Conservation (phyloP, 2,888 invertebrate species). For the Pterostichus madidus region DNA sequence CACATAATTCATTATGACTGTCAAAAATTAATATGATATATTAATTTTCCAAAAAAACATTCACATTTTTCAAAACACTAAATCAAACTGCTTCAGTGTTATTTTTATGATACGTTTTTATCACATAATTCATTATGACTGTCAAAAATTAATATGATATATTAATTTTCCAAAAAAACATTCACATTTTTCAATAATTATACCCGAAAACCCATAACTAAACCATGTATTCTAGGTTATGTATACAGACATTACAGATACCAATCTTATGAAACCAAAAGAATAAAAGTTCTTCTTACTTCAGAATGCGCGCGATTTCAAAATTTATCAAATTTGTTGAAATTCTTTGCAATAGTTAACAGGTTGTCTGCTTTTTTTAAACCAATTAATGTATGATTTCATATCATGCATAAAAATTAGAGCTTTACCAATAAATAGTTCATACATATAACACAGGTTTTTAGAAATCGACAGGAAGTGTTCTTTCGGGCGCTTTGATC, state of each 20-base stretch:
- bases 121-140: background rate
- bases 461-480: too few species aligned
- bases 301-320: background rate
- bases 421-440: too few species aligned
- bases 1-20: background rate
- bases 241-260: constrained; percentile 27
- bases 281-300: constrained; percentile 34
- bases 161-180: constrained; percentile 2
- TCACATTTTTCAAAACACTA: constrained; percentile 52
- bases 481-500: too few species aligned
- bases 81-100: constrained; percentile 38
- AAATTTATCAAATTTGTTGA: background rate
- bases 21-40: background rate
- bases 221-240: constrained; percentile 54
- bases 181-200: background rate
- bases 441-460: too few species aligned
- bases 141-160: background rate
- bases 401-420: too few species aligned
- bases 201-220: background rate
- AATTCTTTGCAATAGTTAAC: background rate
- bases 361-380: too few species aligned
- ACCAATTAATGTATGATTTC: too few species aligned
- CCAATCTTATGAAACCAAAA: background rate
- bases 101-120: background rate
- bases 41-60: constrained; percentile 5